Conservation (phyloP, 1,140 invertebrate genomes). For the Drosophila bocqueti region DNA sequence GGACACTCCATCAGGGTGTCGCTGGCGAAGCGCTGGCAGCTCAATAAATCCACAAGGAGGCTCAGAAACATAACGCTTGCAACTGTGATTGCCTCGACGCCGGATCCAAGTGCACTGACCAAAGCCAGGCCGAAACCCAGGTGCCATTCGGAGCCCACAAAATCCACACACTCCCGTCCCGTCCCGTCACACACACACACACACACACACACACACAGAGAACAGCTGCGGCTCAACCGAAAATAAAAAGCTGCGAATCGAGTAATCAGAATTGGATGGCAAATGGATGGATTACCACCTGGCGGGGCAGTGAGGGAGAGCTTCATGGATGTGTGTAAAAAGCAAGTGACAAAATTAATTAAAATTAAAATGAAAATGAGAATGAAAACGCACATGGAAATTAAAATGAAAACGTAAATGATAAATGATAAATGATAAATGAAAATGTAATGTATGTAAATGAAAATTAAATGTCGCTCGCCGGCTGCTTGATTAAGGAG, state of each 20-base stretch:
- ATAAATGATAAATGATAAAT: not conserved
- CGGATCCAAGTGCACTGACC: not conserved
- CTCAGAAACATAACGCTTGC: conserved; percentile 36
- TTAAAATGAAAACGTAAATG: conserved; percentile 25
- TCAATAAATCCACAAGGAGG: conserved; percentile 47
- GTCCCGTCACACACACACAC: not conserved
- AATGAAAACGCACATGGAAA: conserved; percentile 49
- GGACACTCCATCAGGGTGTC: not conserved
- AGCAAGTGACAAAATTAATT: conserved; percentile 71
- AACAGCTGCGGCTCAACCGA: conserved; percentile 33
- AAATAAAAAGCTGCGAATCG: conserved; percentile 6
- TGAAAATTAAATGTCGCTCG: conserved; percentile 57
- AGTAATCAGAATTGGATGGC: conserved; percentile 26
- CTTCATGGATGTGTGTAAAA: conserved; percentile 7
- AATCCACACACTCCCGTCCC: not conserved
- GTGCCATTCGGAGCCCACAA: conserved; percentile 4
- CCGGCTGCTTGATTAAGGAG: conserved; percentile 48
- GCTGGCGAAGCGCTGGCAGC: conserved; percentile 22
- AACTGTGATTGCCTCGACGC: not conserved
- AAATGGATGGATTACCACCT: conserved; percentile 35
- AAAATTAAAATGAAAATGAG: conserved; percentile 58
- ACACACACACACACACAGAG: not conserved
- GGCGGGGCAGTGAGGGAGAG: not conserved
- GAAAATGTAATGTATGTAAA: not conserved
- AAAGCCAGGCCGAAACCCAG: not conserved